phyloP scores from a whole-genome alignment of 2,888 invertebrate genomes.

The Leptarthrus brevirostris region DNA sequence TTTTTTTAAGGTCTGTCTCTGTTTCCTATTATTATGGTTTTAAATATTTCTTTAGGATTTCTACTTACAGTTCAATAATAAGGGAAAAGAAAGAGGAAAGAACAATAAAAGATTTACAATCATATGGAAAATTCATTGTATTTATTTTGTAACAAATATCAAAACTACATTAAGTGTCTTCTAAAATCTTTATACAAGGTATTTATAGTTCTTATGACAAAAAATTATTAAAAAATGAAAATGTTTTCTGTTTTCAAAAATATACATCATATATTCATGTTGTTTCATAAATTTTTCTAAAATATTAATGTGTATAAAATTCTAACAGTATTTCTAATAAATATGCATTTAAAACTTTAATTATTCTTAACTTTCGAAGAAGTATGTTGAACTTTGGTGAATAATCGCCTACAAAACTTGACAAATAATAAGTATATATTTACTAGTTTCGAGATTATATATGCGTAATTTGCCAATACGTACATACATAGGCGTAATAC shows the following conservation, averaged over 20 bases:
- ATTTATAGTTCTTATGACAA: constrained; percentile 28
- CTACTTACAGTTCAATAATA: no score
- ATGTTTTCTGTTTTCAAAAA: constrained; percentile 37
- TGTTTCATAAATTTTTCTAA: constrained; percentile 32
- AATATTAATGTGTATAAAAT: constrained; percentile 34
- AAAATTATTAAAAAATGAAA: constrained; percentile 29
- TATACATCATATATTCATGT: constrained; percentile 24
- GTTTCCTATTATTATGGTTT: no score
- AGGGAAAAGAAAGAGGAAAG: no score
- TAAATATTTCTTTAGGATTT: no score
- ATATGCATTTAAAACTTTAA: constrained; percentile 39
- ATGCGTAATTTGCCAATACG: no score
- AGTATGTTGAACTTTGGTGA: constrained; percentile 24
- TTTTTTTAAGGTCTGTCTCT: no score
- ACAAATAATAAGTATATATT: no score
- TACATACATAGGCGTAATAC: no score
- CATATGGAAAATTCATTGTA: constrained; percentile 10
- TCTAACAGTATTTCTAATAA: constrained; percentile 37
- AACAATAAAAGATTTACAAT: no score
- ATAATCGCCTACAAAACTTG: background rate
- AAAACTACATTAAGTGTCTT: constrained; percentile 31
- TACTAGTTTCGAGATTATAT: no score
- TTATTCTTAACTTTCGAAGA: constrained; percentile 29
- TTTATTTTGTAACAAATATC: constrained; percentile 33
- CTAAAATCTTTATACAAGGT: constrained; percentile 32